Conservation (phyloP, 2,888 invertebrate species). For the Synanthedon tipuliformis region DNA sequence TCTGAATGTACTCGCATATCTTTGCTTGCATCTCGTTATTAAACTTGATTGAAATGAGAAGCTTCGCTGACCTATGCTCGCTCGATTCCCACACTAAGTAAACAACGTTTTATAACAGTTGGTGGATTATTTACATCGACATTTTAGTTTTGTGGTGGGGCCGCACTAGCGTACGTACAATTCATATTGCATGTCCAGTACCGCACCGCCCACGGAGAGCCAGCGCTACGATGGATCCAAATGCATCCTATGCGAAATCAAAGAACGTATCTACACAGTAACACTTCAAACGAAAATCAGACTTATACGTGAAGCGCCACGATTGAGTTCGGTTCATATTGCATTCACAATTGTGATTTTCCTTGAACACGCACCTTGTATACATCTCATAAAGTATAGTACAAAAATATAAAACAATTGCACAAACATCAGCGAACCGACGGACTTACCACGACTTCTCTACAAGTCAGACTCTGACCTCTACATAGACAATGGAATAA, state of each 20-base stretch:
- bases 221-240: constrained; percentile 30
- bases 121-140: constrained; percentile 34
- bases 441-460: constrained; percentile 38
- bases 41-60: constrained; percentile 5
- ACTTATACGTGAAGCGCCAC: too few relatives aligned
- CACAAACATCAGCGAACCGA: constrained; percentile 37
- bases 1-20: constrained; percentile 4
- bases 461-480: constrained; percentile 31
- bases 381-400: constrained; percentile 11
- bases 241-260: constrained; percentile 12
- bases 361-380: neutral
- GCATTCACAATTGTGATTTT: too few relatives aligned
- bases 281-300: too few relatives aligned
- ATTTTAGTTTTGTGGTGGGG: constrained; percentile 17
- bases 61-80: constrained; percentile 5
- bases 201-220: constrained; percentile 56
- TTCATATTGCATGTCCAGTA: constrained; percentile 60
- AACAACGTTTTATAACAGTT: constrained; percentile 13
- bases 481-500: constrained; percentile 23
- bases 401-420: constrained; percentile 65
- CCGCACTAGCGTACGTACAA: constrained; percentile 38
- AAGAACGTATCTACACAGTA: constrained; percentile 6
- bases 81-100: constrained; percentile 30
- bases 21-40: constrained; percentile 9
- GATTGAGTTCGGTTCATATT: too few relatives aligned